These are phyloP conservation scores for Odocoileus hemionus DNA, from an alignment of 2,113 vertebrate species.

Conservation along the genomic window DNA sequence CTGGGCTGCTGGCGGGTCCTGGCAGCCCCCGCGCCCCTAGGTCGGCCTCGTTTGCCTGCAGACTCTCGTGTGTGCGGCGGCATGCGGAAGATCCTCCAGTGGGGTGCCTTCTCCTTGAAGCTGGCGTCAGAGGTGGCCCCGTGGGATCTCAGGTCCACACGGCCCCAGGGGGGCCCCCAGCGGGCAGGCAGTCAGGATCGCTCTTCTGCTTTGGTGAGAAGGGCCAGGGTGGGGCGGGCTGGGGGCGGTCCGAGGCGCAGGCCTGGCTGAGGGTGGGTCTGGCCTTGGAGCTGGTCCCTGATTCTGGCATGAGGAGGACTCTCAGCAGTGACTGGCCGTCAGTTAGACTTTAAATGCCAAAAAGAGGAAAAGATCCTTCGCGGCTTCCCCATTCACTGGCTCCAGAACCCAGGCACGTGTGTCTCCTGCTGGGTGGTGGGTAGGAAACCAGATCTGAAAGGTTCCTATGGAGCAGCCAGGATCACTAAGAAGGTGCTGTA, in stretches of 20 bases:
- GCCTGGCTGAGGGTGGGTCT: not conserved
- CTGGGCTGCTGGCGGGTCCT: not conserved
- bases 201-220: not conserved
- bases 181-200: too few relatives aligned
- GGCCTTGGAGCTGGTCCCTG: not conserved
- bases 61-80: not conserved
- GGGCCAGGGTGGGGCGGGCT: too few relatives aligned
- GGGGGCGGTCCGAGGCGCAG: not conserved
- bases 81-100: not conserved
- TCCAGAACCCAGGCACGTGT: not conserved
- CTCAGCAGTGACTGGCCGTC: not conserved
- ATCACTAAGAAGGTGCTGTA: not conserved
- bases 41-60: not conserved
- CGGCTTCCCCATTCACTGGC: rapidly evolving
- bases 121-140: rapidly evolving
- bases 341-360: not conserved
- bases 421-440: not conserved
- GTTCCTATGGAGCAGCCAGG: not conserved
- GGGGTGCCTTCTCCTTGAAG: not conserved
- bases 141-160: not conserved
- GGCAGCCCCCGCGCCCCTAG: rapidly evolving
- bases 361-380: not conserved
- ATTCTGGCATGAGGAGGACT: not conserved
- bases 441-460: not conserved
- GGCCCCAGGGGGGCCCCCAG: not conserved